These are phyloP conservation scores for Tortricodes alternella DNA, from an alignment of 2,888 invertebrate species.

Conservation along the genomic window DNA sequence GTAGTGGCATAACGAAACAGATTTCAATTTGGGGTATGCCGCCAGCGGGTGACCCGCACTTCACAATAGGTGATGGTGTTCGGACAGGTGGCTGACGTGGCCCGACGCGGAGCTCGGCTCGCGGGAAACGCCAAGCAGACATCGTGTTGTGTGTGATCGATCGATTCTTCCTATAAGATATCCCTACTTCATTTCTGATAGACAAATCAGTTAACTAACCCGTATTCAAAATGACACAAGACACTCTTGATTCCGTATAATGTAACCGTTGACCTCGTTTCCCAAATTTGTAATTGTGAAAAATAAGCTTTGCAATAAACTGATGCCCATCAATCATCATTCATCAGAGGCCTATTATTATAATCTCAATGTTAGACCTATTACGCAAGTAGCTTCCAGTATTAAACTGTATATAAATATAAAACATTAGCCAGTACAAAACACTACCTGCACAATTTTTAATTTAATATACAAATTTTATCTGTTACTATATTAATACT, in stretches of 20 bases:
- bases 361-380: conserved; percentile 50
- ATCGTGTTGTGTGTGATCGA: conserved; percentile 54
- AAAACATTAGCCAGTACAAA: conserved; percentile 6
- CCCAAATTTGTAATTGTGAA: conserved; percentile 45
- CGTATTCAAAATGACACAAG: conserved; percentile 1
- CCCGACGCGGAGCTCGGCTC: conserved; percentile 44
- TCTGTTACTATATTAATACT: not conserved
- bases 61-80: conserved; percentile 76
- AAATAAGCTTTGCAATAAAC: conserved; percentile 48
- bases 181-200: conserved; percentile 46
- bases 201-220: conserved; percentile 28
- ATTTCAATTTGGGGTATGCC: conserved; percentile 73
- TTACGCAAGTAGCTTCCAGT: conserved; percentile 42
- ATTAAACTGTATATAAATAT: conserved; percentile 20
- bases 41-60: conserved; percentile 62
- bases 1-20: conserved; percentile 71
- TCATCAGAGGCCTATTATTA: conserved; percentile 56
- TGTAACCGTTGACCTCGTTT: conserved; percentile 24
- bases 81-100: conserved; percentile 77
- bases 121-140: conserved; percentile 39
- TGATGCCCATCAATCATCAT: conserved; percentile 58
- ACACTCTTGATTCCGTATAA: not conserved
- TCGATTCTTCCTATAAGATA: conserved; percentile 51
- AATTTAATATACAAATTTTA: not conserved
- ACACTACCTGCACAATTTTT: not conserved